phyloP scores from a whole-genome alignment of 2,888 invertebrate genomes.

The Hyppa rectilinea region DNA sequence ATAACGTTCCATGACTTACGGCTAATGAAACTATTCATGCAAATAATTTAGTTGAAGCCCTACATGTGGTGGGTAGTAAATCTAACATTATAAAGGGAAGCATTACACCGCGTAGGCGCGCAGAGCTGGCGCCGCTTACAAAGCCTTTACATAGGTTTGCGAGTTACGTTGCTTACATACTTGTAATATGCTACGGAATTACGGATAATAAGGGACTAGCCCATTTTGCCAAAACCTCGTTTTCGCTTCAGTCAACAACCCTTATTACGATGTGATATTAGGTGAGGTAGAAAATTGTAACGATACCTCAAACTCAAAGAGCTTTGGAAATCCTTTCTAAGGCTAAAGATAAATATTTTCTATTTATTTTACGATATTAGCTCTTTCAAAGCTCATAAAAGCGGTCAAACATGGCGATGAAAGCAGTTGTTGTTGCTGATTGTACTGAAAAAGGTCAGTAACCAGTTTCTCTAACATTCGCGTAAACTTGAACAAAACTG shows the following conservation, averaged over 20 bases:
- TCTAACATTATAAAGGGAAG: slow-evolving; percentile 60
- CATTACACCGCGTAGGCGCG: slow-evolving; percentile 57
- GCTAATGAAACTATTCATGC: slow-evolving; percentile 43
- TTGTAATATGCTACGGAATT: slow-evolving; percentile 62
- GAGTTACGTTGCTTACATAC: slow-evolving; percentile 62
- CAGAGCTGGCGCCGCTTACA: slow-evolving; percentile 50
- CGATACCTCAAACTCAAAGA: slow-evolving; percentile 41
- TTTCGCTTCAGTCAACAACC: slow-evolving; percentile 60
- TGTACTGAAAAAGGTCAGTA: slow-evolving; percentile 47
- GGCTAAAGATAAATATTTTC: slow-evolving; percentile 22
- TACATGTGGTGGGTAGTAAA: slow-evolving; percentile 49
- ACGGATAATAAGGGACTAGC: slow-evolving; percentile 68
- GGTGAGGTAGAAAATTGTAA: slow-evolving; percentile 39
- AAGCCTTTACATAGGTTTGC: slow-evolving; percentile 70
- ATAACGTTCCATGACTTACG: slow-evolving; percentile 22
- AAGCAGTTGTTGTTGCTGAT: slow-evolving; percentile 24
- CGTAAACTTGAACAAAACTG: slow-evolving; percentile 46
- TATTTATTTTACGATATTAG: slow-evolving; percentile 43
- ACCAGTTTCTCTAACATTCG: slow-evolving; percentile 53
- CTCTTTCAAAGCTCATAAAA: slow-evolving; percentile 39
- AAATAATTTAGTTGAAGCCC: slow-evolving; percentile 60
- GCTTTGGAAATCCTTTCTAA: slow-evolving; percentile 31
- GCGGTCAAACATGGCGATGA: slow-evolving; percentile 17
- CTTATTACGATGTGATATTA: slow-evolving; percentile 50
- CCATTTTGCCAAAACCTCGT: slow-evolving; percentile 63